Conservation (phyloP, 2,113 vertebrate species). For the Myodes glareolus region DNA sequence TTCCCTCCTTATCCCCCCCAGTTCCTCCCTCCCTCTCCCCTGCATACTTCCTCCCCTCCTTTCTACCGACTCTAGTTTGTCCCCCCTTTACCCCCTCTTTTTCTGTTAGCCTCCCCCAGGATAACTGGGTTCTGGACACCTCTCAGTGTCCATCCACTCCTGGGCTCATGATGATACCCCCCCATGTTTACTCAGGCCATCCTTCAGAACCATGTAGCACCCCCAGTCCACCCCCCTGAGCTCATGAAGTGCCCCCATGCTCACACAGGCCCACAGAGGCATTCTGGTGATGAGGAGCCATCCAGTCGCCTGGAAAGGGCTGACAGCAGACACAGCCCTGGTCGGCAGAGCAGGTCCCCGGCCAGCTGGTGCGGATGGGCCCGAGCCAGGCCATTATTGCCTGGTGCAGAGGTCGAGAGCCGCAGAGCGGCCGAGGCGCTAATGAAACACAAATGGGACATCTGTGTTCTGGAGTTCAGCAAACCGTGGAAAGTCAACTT, state of each 20-base stretch:
- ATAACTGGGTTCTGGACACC: neutral
- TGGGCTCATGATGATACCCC: neutral
- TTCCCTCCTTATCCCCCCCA: neutral
- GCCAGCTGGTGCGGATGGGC: conserved; percentile 89
- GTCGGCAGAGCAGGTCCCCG: conserved; percentile 87
- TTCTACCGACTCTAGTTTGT: fast-evolving
- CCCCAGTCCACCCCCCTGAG: neutral
- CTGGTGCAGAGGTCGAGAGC: conserved; percentile 88
- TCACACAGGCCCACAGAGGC: conserved; percentile 75
- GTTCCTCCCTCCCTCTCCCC: neutral
- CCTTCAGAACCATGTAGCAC: neutral
- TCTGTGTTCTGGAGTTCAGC: conserved; percentile 90
- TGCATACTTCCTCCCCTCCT: fast-evolving
- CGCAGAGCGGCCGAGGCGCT: conserved; percentile 86
- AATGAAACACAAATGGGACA: conserved; percentile 92
- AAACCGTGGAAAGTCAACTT: conserved; percentile 83
- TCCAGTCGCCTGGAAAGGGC: conserved; percentile 90
- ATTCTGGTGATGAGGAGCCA: conserved; percentile 82
- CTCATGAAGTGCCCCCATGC: neutral
- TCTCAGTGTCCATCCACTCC: neutral
- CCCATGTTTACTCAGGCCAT: neutral
- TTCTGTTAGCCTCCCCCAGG: too few species aligned
- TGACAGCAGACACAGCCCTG: conserved; percentile 87
- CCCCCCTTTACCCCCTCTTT: too few species aligned
- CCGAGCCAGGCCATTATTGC: conserved; percentile 91